Conservation (phyloP, 2,888 invertebrate species). For the Metacarcinus magister region DNA sequence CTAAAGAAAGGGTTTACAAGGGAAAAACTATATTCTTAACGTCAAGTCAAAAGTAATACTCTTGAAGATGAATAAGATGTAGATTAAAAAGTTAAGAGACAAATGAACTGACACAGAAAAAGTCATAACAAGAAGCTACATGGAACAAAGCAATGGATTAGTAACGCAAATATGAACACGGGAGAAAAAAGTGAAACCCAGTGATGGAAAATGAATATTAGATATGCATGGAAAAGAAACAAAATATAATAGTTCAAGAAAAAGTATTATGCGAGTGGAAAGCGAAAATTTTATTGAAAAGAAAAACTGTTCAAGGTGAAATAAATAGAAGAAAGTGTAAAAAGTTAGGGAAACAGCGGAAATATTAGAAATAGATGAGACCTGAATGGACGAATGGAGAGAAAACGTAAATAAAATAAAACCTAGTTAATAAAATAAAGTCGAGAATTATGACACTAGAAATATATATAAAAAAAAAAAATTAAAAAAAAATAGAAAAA, state of each 20-base stretch:
- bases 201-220: not conserved
- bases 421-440: too few species aligned
- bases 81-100: not conserved
- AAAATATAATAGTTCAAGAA: too few species aligned
- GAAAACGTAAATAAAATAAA: not conserved
- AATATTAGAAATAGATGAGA: not conserved
- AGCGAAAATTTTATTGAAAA: too few species aligned
- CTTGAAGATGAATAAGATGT: not conserved
- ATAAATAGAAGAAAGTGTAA: not conserved
- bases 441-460: too few species aligned
- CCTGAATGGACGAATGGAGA: not conserved
- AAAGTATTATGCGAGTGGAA: too few species aligned
- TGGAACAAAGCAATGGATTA: not conserved
- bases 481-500: not conserved
- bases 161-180: not conserved
- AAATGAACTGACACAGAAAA: not conserved
- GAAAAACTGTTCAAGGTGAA: not conserved
- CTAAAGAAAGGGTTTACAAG: not conserved
- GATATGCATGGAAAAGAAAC: too few species aligned
- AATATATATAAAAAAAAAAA: not conserved
- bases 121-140: not conserved
- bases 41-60: not conserved
- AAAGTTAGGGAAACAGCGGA: not conserved
- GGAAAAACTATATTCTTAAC: not conserved
- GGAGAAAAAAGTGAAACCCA: not conserved